These are phyloP conservation scores for Mnemiopsis leidyi DNA, from an alignment of 37 sponge, comb jelly and placozoan genomes.

Conservation along the genomic window DNA sequence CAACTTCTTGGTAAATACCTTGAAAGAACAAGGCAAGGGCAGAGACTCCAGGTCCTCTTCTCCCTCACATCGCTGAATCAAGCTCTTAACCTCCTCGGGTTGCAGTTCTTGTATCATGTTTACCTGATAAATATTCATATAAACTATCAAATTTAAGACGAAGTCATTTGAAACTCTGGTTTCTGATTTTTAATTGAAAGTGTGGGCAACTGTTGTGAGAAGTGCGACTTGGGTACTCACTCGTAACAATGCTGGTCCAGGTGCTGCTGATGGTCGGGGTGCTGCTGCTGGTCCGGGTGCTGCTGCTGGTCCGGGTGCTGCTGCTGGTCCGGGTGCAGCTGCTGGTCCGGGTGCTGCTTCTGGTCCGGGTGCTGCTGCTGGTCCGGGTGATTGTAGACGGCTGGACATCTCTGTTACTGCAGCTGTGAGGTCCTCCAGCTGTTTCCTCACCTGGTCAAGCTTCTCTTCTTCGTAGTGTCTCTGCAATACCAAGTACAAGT, in stretches of 20 bases:
- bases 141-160: neutral
- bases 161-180: neutral
- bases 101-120: neutral
- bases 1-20: neutral
- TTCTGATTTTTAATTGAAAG: neutral
- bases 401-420: neutral
- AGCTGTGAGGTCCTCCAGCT: neutral
- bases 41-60: neutral
- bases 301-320: neutral
- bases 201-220: conserved; percentile 6
- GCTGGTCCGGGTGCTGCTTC: neutral
- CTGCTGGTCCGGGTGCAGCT: neutral
- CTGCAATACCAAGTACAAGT: no score
- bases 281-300: neutral
- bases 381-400: neutral
- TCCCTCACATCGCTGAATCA: neutral
- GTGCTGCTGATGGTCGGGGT: neutral
- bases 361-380: neutral
- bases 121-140: neutral
- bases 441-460: neutral
- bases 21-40: neutral
- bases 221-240: neutral
- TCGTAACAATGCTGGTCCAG: no score
- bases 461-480: neutral
- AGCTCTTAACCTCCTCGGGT: neutral